A percentile compares a stretch with the other conserved stretches of the same genome.
Conservation (phyloP, 2,888 invertebrate species). For the Xestia c-nigrum region DNA sequence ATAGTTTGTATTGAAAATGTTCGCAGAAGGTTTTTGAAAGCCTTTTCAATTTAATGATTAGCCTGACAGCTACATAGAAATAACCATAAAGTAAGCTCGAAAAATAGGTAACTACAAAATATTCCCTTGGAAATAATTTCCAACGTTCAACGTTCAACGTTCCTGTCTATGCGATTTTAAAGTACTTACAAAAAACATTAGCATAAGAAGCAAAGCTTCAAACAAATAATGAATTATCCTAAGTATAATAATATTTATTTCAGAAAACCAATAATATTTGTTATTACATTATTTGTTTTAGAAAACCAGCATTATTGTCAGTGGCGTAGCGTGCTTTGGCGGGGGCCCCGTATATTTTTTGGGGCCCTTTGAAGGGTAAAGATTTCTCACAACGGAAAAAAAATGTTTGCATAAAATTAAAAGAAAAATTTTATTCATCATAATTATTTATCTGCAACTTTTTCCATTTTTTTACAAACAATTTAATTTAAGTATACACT, state of each 20-base stretch:
- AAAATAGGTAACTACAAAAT: constrained; percentile 14
- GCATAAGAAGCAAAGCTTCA: background rate
- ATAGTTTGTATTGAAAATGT: background rate
- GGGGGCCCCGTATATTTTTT: too few relatives aligned
- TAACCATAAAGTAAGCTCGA: constrained; percentile 4
- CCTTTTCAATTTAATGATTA: constrained; percentile 3
- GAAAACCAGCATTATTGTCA: too few relatives aligned
- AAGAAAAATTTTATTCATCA: too few relatives aligned
- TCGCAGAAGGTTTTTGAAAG: background rate
- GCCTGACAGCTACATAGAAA: constrained; percentile 6
- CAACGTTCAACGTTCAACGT: background rate
- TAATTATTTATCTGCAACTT: too few relatives aligned
- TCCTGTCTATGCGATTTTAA: constrained; percentile 9
- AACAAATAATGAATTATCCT: background rate
- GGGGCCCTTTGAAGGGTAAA: too few relatives aligned
- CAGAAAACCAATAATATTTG: background rate
- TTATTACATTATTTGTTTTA: too few relatives aligned
- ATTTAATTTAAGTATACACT: too few relatives aligned
- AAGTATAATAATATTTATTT: background rate
- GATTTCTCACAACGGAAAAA: too few relatives aligned
- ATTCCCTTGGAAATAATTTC: constrained; percentile 1
- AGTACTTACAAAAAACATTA: constrained; percentile 4
- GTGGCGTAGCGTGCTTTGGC: too few relatives aligned
- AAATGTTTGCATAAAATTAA: too few relatives aligned
- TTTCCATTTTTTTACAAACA: too few relatives aligned